phyloP scores from a whole-genome alignment of 2,888 invertebrate species.

The Spatulosminthurus flaviceps region DNA sequence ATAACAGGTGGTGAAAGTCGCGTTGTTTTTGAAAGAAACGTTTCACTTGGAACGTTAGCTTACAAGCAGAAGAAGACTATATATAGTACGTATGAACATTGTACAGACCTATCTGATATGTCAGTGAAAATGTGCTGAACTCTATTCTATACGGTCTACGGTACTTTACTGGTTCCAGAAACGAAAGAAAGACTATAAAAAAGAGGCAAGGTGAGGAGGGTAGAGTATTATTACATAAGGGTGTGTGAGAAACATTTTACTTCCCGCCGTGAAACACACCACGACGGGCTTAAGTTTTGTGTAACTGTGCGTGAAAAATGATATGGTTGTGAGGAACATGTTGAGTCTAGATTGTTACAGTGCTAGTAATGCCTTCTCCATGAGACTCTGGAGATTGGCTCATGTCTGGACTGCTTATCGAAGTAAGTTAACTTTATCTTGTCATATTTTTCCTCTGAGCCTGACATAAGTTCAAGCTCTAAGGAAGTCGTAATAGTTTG shows the following conservation, averaged over 20 bases:
- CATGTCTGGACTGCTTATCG: conserved; percentile 64
- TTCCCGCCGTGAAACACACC: conserved; percentile 18
- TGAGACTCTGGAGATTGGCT: conserved; percentile 64
- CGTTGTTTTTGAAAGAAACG: conserved; percentile 9
- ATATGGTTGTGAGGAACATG: conserved; percentile 64
- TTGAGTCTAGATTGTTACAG: conserved; percentile 64
- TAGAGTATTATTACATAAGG: no score
- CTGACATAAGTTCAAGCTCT: no score
- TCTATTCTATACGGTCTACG: no score
- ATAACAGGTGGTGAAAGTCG: conserved; percentile 45
- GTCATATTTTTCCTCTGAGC: neutral
- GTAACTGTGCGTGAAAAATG: conserved; percentile 54
- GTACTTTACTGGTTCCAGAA: no score
- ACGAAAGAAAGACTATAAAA: no score
- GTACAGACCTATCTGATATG: no score
- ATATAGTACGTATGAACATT: no score
- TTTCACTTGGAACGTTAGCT: conserved; percentile 9
- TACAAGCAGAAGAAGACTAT: no score
- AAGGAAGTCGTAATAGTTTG: no score
- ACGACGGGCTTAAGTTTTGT: conserved; percentile 30
- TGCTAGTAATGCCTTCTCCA: conserved; percentile 64
- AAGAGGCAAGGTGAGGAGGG: no score
- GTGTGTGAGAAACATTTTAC: conserved; percentile 3
- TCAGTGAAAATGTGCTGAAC: no score
- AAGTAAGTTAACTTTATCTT: conserved; percentile 57